Evolutionary conservation across 2,888 invertebrate genomes (phyloP).

Genomic region (Sesamia inferens): DNA sequence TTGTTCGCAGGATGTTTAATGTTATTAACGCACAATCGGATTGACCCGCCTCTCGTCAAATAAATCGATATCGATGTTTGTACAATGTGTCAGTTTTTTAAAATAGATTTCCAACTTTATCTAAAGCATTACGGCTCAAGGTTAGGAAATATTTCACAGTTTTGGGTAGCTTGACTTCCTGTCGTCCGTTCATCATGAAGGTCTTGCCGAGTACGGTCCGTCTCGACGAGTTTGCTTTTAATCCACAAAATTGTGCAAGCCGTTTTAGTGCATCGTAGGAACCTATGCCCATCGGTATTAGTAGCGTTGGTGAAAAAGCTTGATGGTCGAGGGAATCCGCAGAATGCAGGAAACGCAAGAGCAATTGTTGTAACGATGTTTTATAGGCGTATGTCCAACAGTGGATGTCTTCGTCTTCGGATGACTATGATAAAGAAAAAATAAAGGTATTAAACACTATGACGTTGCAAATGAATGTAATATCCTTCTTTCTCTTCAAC

Average conservation of each 20-base stretch:
- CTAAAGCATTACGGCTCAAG: no score
- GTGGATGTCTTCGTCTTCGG: background rate
- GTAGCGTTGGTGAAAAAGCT: no score
- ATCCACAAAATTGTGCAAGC: no score
- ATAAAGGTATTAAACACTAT: background rate
- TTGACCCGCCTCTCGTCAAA: background rate
- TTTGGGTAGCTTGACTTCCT: no score
- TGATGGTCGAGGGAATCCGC: background rate
- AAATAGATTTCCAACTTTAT: no score
- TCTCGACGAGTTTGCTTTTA: background rate
- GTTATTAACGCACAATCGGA: constrained; percentile 26
- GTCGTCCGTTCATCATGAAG: no score
- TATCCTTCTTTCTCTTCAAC: constrained; percentile 32
- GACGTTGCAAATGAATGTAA: background rate
- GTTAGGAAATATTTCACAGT: no score
- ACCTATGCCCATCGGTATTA: no score
- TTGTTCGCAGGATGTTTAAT: constrained; percentile 26
- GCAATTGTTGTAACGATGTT: background rate
- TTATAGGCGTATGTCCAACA: background rate
- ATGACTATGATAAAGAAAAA: background rate
- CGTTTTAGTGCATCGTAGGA: no score
- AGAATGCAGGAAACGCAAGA: background rate
- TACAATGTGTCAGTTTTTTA: no score
- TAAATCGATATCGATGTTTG: background rate
- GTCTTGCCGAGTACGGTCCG: no score